Base-by-base conservation (phyloP, 1,140 invertebrate genomes). In the Himalopsyche phryganea region DNA sequence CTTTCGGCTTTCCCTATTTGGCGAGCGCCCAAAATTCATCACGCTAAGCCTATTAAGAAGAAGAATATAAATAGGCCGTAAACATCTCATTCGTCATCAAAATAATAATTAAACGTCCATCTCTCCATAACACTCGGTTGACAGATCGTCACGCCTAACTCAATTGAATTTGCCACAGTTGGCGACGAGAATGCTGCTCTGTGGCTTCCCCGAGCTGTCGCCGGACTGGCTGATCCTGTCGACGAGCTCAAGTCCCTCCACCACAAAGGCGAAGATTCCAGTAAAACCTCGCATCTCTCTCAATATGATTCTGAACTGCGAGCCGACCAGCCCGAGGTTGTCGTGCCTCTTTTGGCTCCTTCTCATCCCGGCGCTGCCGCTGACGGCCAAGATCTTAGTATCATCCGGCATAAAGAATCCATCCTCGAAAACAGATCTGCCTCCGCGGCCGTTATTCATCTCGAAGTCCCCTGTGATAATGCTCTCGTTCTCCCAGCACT, bases 401-500 rank as follows among this genome's bases (percentile, higher is more conserved):
- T 91, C 87, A 67, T 91, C 89, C 1, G 89, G 88, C 80, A 90
- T 84, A 67, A 92, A 91, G 67, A 85, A 89, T 10, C 83, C 81
- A 44, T 89, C 86, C 58, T 88, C 86, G 69, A 85, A 89, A 42
- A 89, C 88, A 17, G 86, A 86, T 42, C 87, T 79, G 0, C 89
- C 89, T 0, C 89, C 89, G 42, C 88, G 81, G 0, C 89, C 89
- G 69, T 89, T 91, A 71, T 91, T 91, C 50, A 84, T 69, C 68
- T 91, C 88, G 71, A 90, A 91, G 70, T 92, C 88, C 1, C 88
- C 88, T 1, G 86, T 88, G 57, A 89, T 90, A 1, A 90, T 85
- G 65, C 87, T 89, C 68, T 91, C 88, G 28, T 85, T 86, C 65
- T 86, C 86, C 88, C 88, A 91, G 65, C 88, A 90, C 66, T 91